Evolutionary conservation across 2,888 invertebrate genomes (phyloP).

Genomic region (Rhyacophila evoluta): DNA sequence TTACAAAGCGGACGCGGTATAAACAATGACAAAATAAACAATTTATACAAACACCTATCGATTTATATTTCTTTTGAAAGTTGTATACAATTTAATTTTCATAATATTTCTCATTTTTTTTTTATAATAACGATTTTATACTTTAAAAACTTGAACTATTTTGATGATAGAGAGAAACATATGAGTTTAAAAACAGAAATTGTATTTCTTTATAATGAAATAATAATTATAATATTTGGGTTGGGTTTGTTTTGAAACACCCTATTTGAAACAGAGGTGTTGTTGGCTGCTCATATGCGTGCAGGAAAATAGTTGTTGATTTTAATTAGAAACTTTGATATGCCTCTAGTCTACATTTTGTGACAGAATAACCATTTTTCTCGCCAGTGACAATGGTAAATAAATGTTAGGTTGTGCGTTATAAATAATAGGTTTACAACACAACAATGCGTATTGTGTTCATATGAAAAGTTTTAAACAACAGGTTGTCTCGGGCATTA

Average conservation of each 20-base stretch:
- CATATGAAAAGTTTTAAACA: slow-evolving; percentile 10
- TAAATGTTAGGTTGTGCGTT: slow-evolving; percentile 20
- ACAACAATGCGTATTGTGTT: slow-evolving; percentile 24
- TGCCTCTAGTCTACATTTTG: slow-evolving; percentile 24
- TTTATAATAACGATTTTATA: no score
- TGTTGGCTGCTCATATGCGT: neutral
- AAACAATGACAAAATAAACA: no score
- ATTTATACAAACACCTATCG: no score
- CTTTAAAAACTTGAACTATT: no score
- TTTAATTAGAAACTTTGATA: slow-evolving; percentile 24
- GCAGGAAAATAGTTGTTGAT: slow-evolving; percentile 24
- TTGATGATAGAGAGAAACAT: no score
- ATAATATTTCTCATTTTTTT: no score
- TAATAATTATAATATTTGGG: no score
- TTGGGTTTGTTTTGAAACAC: neutral
- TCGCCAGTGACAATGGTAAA: slow-evolving; percentile 22
- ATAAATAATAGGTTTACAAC: slow-evolving; percentile 19
- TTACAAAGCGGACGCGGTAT: no score
- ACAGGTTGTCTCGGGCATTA: slow-evolving; percentile 11
- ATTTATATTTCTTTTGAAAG: no score
- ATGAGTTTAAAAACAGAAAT: no score
- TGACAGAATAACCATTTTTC: slow-evolving; percentile 24
- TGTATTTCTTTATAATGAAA: neutral
- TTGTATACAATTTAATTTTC: no score
- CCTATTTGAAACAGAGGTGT: slow-evolving; percentile 20